phyloP scores from a whole-genome alignment of 1,140 invertebrate genomes.

The Hylaeus volcanicus region DNA sequence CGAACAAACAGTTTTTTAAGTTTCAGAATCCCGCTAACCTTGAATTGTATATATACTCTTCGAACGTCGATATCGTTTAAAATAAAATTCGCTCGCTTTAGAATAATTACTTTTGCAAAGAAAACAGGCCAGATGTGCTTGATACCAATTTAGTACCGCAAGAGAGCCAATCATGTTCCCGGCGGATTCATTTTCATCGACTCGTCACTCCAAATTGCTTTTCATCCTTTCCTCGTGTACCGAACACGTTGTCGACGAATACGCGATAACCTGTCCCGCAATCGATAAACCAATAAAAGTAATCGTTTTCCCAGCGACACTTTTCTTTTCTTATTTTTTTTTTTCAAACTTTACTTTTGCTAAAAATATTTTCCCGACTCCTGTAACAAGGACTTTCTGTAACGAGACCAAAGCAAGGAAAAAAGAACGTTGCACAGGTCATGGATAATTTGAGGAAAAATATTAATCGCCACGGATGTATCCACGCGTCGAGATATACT shows the following conservation, averaged over 20 bases:
- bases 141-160: neutral
- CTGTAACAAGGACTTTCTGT: no score
- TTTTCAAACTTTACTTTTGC: neutral
- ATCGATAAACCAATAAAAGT: slow-evolving; percentile 22
- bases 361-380: slow-evolving; percentile 20
- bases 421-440: no score
- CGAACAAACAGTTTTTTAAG: no score
- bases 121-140: neutral
- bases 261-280: neutral
- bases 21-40: neutral
- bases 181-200: neutral
- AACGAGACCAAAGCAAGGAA: no score
- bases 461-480: neutral
- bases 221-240: neutral
- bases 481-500: neutral
- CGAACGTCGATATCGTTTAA: neutral
- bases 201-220: neutral
- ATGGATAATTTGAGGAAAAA: neutral
- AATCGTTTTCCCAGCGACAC: slow-evolving; percentile 1
- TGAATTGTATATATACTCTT: neutral
- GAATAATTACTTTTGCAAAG: neutral
- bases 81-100: neutral
- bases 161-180: neutral
- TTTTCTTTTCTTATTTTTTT: neutral
- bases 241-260: neutral